A percentile compares a stretch with the other conserved stretches of the same genome.
These are phyloP conservation scores for Mormyrops attenuatus DNA, from an alignment of 2,797 vertebrate species.

Conservation along the genomic window DNA sequence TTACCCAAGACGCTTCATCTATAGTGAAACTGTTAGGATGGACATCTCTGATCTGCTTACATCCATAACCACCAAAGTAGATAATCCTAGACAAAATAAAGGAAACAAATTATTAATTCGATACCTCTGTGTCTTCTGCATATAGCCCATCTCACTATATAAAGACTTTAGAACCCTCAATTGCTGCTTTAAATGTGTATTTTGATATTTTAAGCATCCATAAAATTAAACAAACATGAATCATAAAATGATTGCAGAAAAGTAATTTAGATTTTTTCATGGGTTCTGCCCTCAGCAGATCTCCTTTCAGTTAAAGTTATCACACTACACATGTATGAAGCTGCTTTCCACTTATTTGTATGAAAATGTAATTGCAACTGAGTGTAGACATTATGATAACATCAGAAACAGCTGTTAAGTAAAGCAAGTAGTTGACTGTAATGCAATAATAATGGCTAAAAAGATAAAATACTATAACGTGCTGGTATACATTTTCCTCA, in stretches of 20 bases:
- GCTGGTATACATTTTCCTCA: neutral
- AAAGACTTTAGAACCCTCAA: neutral
- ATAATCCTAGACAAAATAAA: conserved; percentile 66
- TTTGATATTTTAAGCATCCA: neutral
- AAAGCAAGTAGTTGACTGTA: neutral
- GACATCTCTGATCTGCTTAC: conserved; percentile 76
- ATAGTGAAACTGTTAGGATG: conserved; percentile 68
- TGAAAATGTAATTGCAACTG: neutral
- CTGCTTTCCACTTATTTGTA: neutral
- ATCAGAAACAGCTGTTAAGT: neutral
- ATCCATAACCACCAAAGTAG: conserved; percentile 94
- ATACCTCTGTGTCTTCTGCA: neutral
- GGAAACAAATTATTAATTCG: neutral
- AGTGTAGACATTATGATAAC: neutral
- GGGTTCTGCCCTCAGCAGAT: neutral
- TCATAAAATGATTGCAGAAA: neutral
- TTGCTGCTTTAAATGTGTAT: neutral
- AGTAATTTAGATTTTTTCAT: neutral
- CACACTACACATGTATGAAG: neutral
- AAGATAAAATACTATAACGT: neutral
- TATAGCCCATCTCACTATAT: neutral
- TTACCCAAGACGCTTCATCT: conserved; percentile 82
- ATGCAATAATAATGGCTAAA: neutral
- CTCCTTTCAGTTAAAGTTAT: neutral
- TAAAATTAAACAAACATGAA: neutral